Base-by-base conservation (phyloP, 2,888 invertebrate genomes). In the Phalera bucephala region DNA sequence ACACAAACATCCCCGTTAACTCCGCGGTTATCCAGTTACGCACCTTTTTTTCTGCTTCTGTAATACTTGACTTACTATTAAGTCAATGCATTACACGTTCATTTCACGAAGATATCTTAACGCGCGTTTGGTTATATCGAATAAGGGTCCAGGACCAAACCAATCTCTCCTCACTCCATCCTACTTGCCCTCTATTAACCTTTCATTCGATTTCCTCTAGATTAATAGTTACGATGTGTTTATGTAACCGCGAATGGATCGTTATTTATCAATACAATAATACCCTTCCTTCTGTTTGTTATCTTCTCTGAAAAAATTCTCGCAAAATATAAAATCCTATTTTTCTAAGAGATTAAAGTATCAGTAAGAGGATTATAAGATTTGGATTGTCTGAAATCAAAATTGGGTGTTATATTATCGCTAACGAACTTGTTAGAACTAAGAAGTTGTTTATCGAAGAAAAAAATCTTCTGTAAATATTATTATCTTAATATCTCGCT, bases 201-300 rank as follows among this genome's bases (percentile, higher is more conserved):
- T 80, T 80, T 80, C 80, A 84, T 87, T 84, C 75, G 78, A 83
- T 83, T 81, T 75, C 27, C 64, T 63, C 53, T 69, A 81, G 80
- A 86, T 86, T 86, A 83, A 84, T 84, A 81, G 75, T 65, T 64
- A 66, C 67, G 59, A 72, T 72, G 72, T 74, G 70, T 21, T 2
- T 70, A 64, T 52, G 60, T 54, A 52, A 59, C 64, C 59, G 48
- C 64, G 61, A 68, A 69, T 61, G 59, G 44, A 49, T 33, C 39
- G 48, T 50, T 63, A 52, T 58, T n/a, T 56, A 48, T 50, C 11
- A 31, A 37, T 27, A 25, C 28, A 20, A 12, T 14, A 27, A 27
- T 21, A 3, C 15, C n/a, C n/a, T n/a, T n/a, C n/a, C n/a, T n/a
- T n/a, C n/a, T n/a, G n/a, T n/a, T n/a, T 33, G 22, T 29, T 37